Conservation (phyloP, 2,113 vertebrate genomes). For the Solea solea region DNA sequence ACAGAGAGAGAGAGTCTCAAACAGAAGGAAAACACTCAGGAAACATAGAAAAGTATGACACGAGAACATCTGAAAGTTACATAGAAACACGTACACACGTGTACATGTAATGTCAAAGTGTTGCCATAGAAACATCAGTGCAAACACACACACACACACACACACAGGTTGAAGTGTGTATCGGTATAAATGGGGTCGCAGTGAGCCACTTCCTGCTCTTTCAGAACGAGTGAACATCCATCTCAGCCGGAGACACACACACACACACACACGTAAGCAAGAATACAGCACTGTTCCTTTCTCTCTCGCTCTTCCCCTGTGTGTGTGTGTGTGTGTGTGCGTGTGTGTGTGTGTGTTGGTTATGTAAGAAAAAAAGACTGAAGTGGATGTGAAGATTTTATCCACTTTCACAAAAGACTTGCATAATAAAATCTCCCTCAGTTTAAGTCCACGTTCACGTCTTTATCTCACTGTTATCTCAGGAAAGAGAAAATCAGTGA, state of each 20-base stretch:
- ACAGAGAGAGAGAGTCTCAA: conserved; percentile 17
- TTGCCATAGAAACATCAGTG: too few relatives aligned
- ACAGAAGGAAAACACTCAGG: conserved; percentile 66
- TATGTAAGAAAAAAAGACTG: too few relatives aligned
- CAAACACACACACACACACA: conserved; percentile 38
- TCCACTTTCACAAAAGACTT: too few relatives aligned
- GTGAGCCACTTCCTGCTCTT: conserved; percentile 76
- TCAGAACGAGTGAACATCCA: conserved; percentile 66
- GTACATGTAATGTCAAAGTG: neutral
- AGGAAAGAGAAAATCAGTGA: too few relatives aligned
- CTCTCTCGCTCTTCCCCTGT: neutral
- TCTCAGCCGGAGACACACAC: conserved; percentile 60
- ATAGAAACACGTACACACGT: conserved; percentile 25
- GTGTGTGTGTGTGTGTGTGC: too few relatives aligned
- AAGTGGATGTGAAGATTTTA: too few relatives aligned
- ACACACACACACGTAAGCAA: conserved; percentile 4
- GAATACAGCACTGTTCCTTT: neutral
- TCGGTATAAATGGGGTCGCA: conserved; percentile 64
- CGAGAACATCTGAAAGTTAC: neutral
- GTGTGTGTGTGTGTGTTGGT: neutral
- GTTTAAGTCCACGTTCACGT: too few relatives aligned
- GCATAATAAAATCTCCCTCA: too few relatives aligned
- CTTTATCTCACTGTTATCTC: too few relatives aligned
- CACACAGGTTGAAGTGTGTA: conserved; percentile 56
- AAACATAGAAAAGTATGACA: too few relatives aligned